Base-by-base conservation (phyloP, 2,797 vertebrate genomes). In the Pseudochaenichthys georgianus region DNA sequence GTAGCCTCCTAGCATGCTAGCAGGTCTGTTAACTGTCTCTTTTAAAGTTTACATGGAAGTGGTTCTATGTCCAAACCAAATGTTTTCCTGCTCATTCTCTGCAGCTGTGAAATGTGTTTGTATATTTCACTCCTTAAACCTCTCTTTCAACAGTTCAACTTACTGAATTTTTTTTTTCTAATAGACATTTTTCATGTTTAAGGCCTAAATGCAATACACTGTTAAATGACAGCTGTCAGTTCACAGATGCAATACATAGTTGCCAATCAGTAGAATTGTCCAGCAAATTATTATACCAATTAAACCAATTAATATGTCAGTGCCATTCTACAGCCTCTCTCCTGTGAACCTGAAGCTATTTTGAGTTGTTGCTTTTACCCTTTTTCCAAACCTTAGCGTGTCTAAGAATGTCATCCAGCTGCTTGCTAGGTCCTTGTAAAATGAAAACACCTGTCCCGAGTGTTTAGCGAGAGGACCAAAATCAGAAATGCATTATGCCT, bases 401-500 rank as follows among this genome's bases (percentile, higher is more conserved):
- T 79, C 42, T 45, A 81, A 75, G 57, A 58, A 59, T 77, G 80
- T 19, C 50, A 38, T 63, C 68, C 61, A 41, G 54, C 41, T 46
- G 51, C 9, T 28, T 28, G 23, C 3, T 3, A 81, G 63, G 48
- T 46, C 13, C 43, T 42, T 63, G 34, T 54, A 67, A 76, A 84
- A 77, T 71, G 47, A 84, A 81, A 85, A 78, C 82, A 90, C 84
- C 80, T 88, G 80, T 84, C 71, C 75, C 21, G 45, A 79, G 69
- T 64, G 48, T 53, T 65, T 50, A 76, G 62, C 3, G 9, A 50
- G 41, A 55, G 42, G 23, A 46, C 45, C 34, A 17, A 46, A 77
- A 70, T 46, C 52, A 50, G 46, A 79, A 55, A 38, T 43, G 16
- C 52, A 59, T 21, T 16, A 41, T 62, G 28, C 21, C 42, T 51